Percentiles rank a stretch among this genome's conserved stretches.
phyloP scores from a whole-genome alignment of 2,888 invertebrate genomes.

The Mythimna ferrago region DNA sequence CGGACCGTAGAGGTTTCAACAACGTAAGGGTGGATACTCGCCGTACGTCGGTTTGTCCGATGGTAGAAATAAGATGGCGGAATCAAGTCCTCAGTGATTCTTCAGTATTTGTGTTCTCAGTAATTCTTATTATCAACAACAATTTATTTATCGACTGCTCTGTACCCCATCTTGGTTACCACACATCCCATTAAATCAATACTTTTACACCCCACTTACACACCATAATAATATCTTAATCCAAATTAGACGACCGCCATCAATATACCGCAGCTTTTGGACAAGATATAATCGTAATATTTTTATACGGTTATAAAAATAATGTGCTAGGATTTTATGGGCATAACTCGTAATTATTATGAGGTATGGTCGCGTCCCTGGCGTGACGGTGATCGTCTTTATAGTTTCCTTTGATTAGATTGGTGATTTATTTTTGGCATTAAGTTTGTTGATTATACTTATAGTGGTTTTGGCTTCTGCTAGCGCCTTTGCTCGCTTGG shows the following conservation, averaged over 20 bases:
- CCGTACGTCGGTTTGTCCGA: no score
- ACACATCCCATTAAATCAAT: conserved; percentile 52
- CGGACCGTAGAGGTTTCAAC: no score
- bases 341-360: conserved; percentile 81
- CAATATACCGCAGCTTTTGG: conserved; percentile 68
- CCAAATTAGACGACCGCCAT: conserved; percentile 71
- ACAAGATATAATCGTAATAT: conserved; percentile 65
- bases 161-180: background rate
- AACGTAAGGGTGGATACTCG: no score
- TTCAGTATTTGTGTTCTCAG: no score
- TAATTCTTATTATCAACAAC: no score
- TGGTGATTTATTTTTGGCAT: conserved; percentile 62
- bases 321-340: conserved; percentile 72
- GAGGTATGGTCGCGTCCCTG: conserved; percentile 62
- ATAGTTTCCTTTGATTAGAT: conserved; percentile 70
- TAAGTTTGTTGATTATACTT: conserved; percentile 30
- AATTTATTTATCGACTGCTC: conserved; percentile 6
- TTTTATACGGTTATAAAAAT: conserved; percentile 81
- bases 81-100: no score
- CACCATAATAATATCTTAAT: conserved; percentile 59
- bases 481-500: no score
- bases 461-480: background rate
- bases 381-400: conserved; percentile 59
- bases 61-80: no score
- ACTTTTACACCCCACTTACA: conserved; percentile 42